Evolutionary conservation across 2,797 vertebrate genomes (phyloP), one percentile per base, ranked within the genome.

Genomic region (Poeciliopsis presidionis): DNA sequence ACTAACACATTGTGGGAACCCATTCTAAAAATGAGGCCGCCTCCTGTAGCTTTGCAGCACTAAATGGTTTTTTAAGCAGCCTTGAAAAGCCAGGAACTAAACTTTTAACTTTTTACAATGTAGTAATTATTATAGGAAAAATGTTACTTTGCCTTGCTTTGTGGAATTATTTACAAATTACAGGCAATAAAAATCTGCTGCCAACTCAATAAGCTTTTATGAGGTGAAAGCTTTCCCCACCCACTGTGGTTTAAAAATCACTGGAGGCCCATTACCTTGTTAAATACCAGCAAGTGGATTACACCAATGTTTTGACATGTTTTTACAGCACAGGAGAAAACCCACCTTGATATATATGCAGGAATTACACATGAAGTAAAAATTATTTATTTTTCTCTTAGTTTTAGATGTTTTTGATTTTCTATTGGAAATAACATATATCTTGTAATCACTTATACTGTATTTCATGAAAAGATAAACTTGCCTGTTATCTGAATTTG

Each of bases 241-340:
- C 77, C 77, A 77, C 82, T 14, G 51, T 28, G 67, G 71, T 28
- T 85, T 84, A 46, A 84, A 81, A 88, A 79, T 72, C 82, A 86
- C 78, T 74, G 59, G 84, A 84, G 87, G 57, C 81, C 80, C 57
- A 83, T 87, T 73, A 79, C 28, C 67, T 81, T 79, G 73, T 82
- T 83, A 74, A 84, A 88, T 72, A 72, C 43, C 55, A 82, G 36
- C 77, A 79, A 82, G 79, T n/a, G 51, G 73, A 85, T 86, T 78
- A 79, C 57, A 75, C 61, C 49, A 69, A 75, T 81, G 73, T 79
- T 84, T 80, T 84, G 61, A 82, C 53, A 74, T 73, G 74, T 75
- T 86, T 69, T 86, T 80, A 80, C 49, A 78, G 67, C 33, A 76
- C 11, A 18, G 47, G 4, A 77, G 33, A 72, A 86, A 87, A 76